Evolutionary conservation across 2,888 invertebrate species (phyloP).

Genomic region (Thysanoteuthis rhombus): DNA sequence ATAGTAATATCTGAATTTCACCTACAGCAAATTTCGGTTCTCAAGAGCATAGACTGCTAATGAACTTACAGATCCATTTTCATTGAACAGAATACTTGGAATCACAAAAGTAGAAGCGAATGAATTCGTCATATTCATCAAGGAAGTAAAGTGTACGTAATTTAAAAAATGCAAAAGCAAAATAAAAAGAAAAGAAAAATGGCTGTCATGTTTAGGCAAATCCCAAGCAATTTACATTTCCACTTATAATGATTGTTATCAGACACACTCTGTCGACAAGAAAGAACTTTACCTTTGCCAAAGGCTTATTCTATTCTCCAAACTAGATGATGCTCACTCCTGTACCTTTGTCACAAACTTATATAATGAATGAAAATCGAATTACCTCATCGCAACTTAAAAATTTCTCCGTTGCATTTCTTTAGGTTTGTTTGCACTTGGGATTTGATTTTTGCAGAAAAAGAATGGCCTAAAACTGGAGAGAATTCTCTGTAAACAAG

Average conservation of each 20-base stretch:
- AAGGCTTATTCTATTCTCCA: neutral
- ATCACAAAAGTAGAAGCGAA: neutral
- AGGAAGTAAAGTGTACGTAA: neutral
- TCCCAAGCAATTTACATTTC: neutral
- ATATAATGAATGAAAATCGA: neutral
- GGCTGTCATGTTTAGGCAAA: neutral
- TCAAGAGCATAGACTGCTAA: neutral
- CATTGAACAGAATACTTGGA: neutral
- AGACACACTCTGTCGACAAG: neutral
- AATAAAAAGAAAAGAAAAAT: neutral
- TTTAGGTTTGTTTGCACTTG: no score
- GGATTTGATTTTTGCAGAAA: no score
- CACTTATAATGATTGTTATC: neutral
- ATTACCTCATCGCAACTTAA: neutral
- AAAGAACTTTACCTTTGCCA: neutral
- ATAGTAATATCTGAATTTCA: neutral
- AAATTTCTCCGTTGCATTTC: neutral
- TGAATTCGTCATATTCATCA: neutral
- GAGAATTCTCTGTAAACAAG: no score
- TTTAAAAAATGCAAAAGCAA: neutral
- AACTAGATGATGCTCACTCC: neutral
- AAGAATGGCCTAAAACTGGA: no score
- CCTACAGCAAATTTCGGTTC: neutral
- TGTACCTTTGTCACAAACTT: neutral
- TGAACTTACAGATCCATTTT: neutral